These are phyloP conservation scores for Ochropleura leucogaster DNA, from an alignment of 2,888 invertebrate species.

Conservation along the genomic window DNA sequence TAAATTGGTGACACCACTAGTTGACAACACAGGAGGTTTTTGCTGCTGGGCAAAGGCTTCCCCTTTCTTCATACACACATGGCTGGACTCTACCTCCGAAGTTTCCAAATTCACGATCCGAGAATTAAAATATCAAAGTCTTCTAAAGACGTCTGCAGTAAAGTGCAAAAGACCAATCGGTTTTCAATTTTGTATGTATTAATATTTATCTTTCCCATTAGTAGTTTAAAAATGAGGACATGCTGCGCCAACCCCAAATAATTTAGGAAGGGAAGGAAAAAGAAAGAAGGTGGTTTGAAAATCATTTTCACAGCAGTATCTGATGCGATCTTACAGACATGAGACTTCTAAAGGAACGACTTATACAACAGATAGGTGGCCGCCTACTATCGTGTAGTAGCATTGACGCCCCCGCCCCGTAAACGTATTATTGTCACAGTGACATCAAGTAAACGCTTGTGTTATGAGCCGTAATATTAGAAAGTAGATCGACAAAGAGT, in stretches of 20 bases:
- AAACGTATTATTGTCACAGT: slow-evolving; percentile 65
- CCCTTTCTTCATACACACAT: too few species aligned
- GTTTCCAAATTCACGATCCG: neutral
- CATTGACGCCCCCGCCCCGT: slow-evolving; percentile 55
- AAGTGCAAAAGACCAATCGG: neutral
- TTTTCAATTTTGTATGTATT: neutral
- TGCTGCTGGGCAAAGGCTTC: too few species aligned
- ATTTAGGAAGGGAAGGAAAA: too few species aligned
- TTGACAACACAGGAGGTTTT: neutral
- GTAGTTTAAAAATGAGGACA: neutral
- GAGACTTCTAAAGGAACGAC: slow-evolving; percentile 17
- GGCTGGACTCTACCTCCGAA: neutral
- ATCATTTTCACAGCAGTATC: neutral
- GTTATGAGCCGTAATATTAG: slow-evolving; percentile 66
- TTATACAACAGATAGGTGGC: slow-evolving; percentile 22
- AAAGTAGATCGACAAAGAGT: slow-evolving; percentile 69
- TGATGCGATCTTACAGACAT: neutral
- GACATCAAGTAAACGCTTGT: slow-evolving; percentile 69
- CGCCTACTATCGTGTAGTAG: slow-evolving; percentile 40
- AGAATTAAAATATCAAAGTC: too few species aligned
- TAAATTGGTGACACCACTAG: neutral
- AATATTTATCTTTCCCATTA: neutral
- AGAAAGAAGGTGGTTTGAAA: neutral
- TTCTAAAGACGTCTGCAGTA: too few species aligned
- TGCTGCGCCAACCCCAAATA: too few species aligned